Evolutionary conservation across 2,113 vertebrate genomes (phyloP), one percentile per base, ranked within the genome.

Genomic region (Cyprinodon brontotheroides): DNA sequence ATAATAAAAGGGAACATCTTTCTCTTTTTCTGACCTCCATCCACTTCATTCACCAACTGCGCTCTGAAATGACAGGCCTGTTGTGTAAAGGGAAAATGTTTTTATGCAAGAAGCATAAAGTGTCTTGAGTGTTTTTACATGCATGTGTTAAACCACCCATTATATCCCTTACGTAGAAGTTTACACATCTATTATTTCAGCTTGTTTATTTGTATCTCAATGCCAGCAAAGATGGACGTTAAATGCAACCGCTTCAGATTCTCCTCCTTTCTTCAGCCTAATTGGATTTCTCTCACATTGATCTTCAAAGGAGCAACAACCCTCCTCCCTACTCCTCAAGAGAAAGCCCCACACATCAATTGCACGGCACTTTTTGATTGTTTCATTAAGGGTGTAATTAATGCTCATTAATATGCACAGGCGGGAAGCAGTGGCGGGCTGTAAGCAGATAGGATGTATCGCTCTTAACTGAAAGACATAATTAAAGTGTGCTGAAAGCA

Each of bases 361-460:
- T 87, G 86, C 85, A 70, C 37, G 41, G 79, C 87, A 81, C 74
- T 89, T 92, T 93, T 92, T 93, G 92, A 95, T 94, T 89, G 86
- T 94, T 94, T 93, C 91, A 94, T 94, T 94, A 93, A 92, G 91
- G 89, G 85, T 81, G 86, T 94, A 94, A 94, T 94, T 93, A 93
- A 93, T 92, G 85, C 90, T 94, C 75, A 94, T 95, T 94, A 94
- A 94, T 93, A 94, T 94, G 93, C 87, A 93, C 92, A 92, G 83
- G 91, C 86, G 72, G 79, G 86, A 91, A 87, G 90, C 81, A 78
- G 68, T 69, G 60, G 80, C 9, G n/a, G 79, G 83, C 84, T 74
- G 81, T 50, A 77, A 29, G 84, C 80, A 68, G 86, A 87, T 84
- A 78, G 72, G 79, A 92, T 86, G 78, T 83, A 90, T 90, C 91